Conservation (phyloP, 2,113 vertebrate genomes). For the Rousettus leschenaultii region DNA sequence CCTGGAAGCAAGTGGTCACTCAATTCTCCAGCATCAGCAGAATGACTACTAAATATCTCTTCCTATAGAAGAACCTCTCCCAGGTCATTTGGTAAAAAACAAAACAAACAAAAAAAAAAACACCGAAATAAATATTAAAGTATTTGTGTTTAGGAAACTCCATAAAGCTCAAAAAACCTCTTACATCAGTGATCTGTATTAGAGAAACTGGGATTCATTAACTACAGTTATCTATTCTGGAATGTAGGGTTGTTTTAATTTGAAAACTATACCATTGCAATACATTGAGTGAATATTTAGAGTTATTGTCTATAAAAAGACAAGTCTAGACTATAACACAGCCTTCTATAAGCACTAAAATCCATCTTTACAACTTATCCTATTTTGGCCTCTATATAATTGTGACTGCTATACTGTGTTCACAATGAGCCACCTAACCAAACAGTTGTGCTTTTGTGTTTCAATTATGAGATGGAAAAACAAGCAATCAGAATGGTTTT, state of each 20-base stretch:
- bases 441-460: neutral
- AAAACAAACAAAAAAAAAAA: too few relatives aligned
- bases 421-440: neutral
- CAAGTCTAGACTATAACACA: neutral
- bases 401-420: neutral
- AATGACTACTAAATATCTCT: neutral
- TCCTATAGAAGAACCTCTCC: neutral
- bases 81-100: neutral
- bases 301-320: neutral
- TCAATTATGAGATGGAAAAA: neutral
- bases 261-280: neutral
- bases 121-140: neutral
- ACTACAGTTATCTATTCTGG: neutral
- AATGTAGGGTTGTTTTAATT: neutral
- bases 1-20: neutral
- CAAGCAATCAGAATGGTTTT: neutral
- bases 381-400: neutral
- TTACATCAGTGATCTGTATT: neutral
- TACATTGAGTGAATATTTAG: neutral
- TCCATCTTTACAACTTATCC: neutral
- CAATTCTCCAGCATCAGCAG: neutral
- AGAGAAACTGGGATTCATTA: neutral
- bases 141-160: neutral
- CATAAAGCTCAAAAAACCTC: neutral
- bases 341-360: neutral